Evolutionary conservation across 2,888 invertebrate genomes (phyloP).

Genomic region (Deilephila elpenor): DNA sequence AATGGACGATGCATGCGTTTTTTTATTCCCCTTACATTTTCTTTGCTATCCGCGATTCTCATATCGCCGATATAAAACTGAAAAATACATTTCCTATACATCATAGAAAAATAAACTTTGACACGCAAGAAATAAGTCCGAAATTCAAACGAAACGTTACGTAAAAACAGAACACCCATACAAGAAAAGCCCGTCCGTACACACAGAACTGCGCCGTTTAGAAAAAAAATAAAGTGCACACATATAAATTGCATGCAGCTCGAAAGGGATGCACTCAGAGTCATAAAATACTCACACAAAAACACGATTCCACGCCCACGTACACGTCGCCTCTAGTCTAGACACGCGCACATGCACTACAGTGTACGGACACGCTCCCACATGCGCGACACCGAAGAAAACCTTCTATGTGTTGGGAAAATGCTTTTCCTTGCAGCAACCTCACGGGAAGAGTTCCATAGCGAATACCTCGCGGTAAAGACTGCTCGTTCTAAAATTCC

Average conservation of each 20-base stretch:
- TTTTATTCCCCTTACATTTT: constrained; percentile 82
- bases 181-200: constrained; percentile 66
- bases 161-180: constrained; percentile 77
- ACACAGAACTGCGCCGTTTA: constrained; percentile 72
- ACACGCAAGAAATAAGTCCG: constrained; percentile 37
- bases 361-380: constrained; percentile 64
- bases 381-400: constrained; percentile 69
- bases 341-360: constrained; percentile 61
- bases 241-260: constrained; percentile 83
- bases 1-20: constrained; percentile 82
- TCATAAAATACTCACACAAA: constrained; percentile 80
- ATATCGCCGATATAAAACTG: constrained; percentile 85
- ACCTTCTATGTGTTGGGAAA: constrained; percentile 80
- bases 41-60: constrained; percentile 84
- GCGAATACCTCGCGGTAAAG: constrained; percentile 85
- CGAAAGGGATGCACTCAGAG: constrained; percentile 85
- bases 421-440: constrained; percentile 85
- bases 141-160: constrained; percentile 46
- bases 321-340: constrained; percentile 57
- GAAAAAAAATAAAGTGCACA: constrained; percentile 83
- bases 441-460: constrained; percentile 85
- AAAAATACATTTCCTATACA: constrained; percentile 75
- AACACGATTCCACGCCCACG: constrained; percentile 51
- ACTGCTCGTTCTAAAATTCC: constrained; percentile 73
- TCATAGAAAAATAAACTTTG: constrained; percentile 57